phyloP scores from a whole-genome alignment of 2,797 vertebrate species.

The Acanthurus leucopareius region DNA sequence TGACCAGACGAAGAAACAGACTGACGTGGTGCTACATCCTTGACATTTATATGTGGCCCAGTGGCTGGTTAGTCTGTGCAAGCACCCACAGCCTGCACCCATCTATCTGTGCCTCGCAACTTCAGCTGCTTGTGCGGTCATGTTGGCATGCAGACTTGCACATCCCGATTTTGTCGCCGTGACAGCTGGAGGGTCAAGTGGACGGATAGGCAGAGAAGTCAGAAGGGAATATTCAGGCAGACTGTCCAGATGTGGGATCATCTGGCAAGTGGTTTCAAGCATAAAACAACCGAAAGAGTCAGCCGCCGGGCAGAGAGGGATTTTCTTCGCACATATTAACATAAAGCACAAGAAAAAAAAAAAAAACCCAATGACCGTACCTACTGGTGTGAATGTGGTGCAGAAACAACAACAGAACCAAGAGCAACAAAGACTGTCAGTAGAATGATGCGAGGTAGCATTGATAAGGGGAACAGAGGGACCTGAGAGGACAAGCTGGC shows the following conservation, averaged over 20 bases:
- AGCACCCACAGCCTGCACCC: slow-evolving; percentile 23
- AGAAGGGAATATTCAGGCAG: slow-evolving; percentile 28
- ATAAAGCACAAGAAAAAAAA: slow-evolving; percentile 21
- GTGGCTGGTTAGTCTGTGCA: slow-evolving; percentile 18
- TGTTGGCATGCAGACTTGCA: slow-evolving; percentile 29
- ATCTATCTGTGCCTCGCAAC: slow-evolving; percentile 8
- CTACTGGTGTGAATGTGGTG: slow-evolving; percentile 46
- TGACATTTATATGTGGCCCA: slow-evolving; percentile 35
- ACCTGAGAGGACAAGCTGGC: slow-evolving; percentile 78
- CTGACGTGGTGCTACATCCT: slow-evolving; percentile 5
- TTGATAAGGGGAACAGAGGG: slow-evolving; percentile 58
- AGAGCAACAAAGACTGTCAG: slow-evolving; percentile 46
- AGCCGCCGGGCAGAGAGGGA: slow-evolving; percentile 18
- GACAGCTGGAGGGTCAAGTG: slow-evolving; percentile 13
- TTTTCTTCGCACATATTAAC: slow-evolving; percentile 37
- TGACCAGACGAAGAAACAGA: slow-evolving; percentile 4
- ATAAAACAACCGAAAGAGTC: slow-evolving; percentile 37
- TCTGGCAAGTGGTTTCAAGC: slow-evolving; percentile 50
- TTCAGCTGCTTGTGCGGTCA: slow-evolving; percentile 23
- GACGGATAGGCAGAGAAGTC: slow-evolving; percentile 30
- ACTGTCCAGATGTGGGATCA: slow-evolving; percentile 13
- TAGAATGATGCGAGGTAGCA: slow-evolving; percentile 75
- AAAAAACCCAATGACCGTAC: slow-evolving; percentile 30
- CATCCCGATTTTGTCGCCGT: slow-evolving; percentile 8
- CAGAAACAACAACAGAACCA: slow-evolving; percentile 36